phyloP scores from a whole-genome alignment of 2,113 vertebrate species.

The Loxodonta africana region DNA sequence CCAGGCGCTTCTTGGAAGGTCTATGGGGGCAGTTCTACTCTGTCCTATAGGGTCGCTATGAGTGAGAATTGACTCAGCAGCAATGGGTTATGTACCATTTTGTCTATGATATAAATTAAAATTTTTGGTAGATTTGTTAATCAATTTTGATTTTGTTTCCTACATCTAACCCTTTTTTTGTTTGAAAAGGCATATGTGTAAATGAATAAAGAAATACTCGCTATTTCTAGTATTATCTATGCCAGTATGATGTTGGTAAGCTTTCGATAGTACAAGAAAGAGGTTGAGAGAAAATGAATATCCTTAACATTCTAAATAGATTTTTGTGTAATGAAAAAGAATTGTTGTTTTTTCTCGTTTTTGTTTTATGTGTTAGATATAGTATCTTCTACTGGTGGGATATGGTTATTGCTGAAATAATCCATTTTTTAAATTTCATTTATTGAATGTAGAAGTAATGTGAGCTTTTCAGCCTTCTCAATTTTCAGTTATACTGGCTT shows the following conservation, averaged over 20 bases:
- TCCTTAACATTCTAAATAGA: constrained; percentile 3
- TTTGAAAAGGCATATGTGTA: background rate
- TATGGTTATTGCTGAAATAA: background rate
- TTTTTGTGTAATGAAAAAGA: constrained; percentile 31
- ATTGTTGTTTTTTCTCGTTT: background rate
- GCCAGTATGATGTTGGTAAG: background rate
- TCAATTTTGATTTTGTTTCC: constrained; percentile 10
- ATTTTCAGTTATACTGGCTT: background rate
- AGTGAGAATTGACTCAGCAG: no score
- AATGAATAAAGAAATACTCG: background rate
- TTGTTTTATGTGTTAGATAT: background rate
- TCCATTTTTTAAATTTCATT: background rate
- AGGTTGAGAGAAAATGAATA: background rate
- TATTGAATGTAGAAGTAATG: background rate
- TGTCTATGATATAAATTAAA: constrained; percentile 41
- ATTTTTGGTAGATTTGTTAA: background rate
- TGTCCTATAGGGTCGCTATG: no score
- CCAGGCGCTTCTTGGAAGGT: no score
- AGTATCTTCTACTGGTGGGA: background rate
- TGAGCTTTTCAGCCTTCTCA: background rate
- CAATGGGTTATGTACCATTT: background rate
- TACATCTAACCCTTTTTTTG: background rate
- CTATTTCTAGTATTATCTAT: background rate
- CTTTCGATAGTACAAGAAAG: constrained; percentile 16
- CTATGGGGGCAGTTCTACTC: no score